Evolutionary conservation across 2,113 vertebrate species (phyloP).

Genomic region (Tychaedon coryphoeus): DNA sequence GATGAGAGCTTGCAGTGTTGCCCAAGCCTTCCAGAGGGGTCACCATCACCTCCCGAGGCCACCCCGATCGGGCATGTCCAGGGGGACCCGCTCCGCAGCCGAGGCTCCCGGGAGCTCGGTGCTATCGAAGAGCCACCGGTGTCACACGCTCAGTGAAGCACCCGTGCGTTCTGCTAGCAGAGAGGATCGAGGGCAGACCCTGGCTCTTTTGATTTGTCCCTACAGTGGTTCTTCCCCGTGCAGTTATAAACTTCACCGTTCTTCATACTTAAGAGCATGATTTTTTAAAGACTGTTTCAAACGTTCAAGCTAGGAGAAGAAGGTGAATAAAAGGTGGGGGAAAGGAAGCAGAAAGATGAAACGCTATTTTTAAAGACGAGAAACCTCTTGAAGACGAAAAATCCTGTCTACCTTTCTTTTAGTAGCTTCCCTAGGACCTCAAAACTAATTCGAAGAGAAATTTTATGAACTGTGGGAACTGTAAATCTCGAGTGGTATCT

Average conservation of each 20-base stretch:
- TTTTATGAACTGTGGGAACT: not conserved
- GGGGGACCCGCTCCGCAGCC: not conserved
- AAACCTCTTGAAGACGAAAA: not conserved
- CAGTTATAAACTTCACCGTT: not conserved
- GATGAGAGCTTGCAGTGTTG: not conserved
- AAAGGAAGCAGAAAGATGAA: not conserved
- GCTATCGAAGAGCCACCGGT: not conserved
- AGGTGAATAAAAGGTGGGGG: not conserved
- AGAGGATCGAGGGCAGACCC: not conserved
- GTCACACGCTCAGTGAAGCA: not conserved
- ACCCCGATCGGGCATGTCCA: not conserved
- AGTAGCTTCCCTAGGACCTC: not conserved
- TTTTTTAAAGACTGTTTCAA: not conserved
- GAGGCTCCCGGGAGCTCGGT: no score
- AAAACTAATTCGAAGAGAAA: not conserved
- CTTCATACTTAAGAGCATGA: not conserved
- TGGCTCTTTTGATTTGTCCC: not conserved
- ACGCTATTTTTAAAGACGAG: not conserved
- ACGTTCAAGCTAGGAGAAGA: not conserved
- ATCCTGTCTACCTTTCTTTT: not conserved
- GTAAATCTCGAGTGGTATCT: not conserved
- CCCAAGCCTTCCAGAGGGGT: not conserved
- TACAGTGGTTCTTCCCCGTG: not conserved
- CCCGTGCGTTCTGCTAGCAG: not conserved
- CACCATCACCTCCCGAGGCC: not conserved